A percentile compares a stretch with the other conserved stretches of the same genome.
Evolutionary conservation across 2,888 invertebrate species (phyloP).

Genomic region (Atethmia centrago): DNA sequence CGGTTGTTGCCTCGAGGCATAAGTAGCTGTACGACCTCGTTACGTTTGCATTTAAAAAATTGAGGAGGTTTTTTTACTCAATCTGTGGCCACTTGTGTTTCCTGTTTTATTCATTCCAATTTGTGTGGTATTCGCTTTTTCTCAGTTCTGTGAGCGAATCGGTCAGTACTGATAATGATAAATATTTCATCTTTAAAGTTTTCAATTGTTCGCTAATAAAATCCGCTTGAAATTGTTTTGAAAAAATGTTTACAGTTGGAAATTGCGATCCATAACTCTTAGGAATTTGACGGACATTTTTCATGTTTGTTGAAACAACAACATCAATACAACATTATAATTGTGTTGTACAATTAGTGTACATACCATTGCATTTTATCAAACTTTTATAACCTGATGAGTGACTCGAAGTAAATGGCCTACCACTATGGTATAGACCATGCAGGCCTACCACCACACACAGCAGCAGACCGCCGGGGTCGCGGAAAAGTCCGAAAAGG

Average conservation of each 20-base stretch:
- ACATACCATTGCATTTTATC: no score
- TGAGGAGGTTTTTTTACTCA: constrained; percentile 34
- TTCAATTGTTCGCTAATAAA: background rate
- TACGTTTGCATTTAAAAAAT: constrained; percentile 56
- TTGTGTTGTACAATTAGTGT: no score
- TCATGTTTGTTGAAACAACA: background rate
- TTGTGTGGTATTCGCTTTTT: background rate
- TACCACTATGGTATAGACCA: no score
- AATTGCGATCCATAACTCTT: background rate
- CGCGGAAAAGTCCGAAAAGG: no score
- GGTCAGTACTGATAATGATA: background rate
- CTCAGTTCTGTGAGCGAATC: no score
- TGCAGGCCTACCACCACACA: no score
- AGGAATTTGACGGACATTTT: background rate
- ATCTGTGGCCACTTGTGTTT: constrained; percentile 40
- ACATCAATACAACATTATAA: no score
- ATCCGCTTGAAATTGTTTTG: background rate
- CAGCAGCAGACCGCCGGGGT: no score
- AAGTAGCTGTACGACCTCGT: constrained; percentile 53
- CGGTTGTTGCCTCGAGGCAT: constrained; percentile 46
- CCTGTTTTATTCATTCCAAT: constrained; percentile 4
- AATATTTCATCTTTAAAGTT: background rate
- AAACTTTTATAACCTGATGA: no score
- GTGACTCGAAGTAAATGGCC: no score
- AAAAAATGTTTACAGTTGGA: background rate